Evolutionary conservation across 2,797 vertebrate genomes (phyloP).

Genomic region (Dipus sagitta): DNA sequence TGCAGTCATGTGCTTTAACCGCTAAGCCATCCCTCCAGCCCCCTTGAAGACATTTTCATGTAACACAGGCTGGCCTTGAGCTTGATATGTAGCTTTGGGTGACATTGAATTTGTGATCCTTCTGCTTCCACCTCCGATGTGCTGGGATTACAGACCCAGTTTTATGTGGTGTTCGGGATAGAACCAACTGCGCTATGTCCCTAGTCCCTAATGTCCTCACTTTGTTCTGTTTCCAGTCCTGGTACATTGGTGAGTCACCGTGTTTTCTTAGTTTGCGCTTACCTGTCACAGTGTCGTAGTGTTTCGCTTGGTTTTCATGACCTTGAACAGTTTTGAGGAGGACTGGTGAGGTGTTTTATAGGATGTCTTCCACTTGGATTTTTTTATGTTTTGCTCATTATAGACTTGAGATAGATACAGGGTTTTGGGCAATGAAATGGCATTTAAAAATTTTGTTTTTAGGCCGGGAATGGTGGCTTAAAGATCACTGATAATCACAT

Average conservation of each 20-base stretch:
- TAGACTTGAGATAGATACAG: conserved; percentile 8
- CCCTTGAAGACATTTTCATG: background rate
- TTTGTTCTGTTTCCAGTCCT: background rate
- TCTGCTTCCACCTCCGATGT: background rate
- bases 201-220: background rate
- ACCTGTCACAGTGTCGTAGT: background rate
- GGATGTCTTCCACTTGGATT: background rate
- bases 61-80: background rate
- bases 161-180: too few relatives aligned
- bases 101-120: too few relatives aligned
- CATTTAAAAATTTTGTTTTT: too few relatives aligned
- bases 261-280: conserved; percentile 2
- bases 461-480: too few relatives aligned
- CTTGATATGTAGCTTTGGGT: background rate
- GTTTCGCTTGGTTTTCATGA: conserved; percentile 58
- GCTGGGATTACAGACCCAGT: background rate
- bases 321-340: conserved; percentile 45
- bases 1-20: too few relatives aligned
- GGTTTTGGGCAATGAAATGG: background rate
- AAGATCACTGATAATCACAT: too few relatives aligned
- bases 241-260: conserved; percentile 1
- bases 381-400: background rate
- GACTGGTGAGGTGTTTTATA: conserved; percentile 21
- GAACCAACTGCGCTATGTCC: background rate
- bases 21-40: too few relatives aligned